A percentile compares a stretch with the other conserved stretches of the same genome.
These are phyloP conservation scores for Mellivora capensis DNA, from an alignment of 2,113 vertebrate genomes.

Conservation along the genomic window DNA sequence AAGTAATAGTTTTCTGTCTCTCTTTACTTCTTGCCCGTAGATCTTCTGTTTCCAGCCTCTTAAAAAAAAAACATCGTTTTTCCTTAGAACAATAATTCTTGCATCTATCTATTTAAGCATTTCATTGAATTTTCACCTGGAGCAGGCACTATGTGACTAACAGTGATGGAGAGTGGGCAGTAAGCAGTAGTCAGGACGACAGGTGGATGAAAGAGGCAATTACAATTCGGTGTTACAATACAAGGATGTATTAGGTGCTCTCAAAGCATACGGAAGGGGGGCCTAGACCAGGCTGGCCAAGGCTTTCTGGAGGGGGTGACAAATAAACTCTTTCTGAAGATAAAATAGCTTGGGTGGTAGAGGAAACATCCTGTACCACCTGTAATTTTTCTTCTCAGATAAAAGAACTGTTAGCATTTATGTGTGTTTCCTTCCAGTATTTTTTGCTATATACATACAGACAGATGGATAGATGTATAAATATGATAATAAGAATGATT, in stretches of 20 bases:
- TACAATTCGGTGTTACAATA: not conserved
- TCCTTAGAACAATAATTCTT: not conserved
- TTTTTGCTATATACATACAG: not conserved
- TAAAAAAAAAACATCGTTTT: not conserved
- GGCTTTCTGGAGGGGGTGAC: not conserved
- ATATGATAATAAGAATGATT: not conserved
- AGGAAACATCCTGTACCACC: not conserved
- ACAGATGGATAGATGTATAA: not conserved
- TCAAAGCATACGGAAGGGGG: not conserved
- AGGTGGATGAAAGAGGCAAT: not conserved
- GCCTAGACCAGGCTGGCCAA: not conserved
- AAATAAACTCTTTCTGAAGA: not conserved
- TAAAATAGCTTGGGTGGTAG: not conserved
- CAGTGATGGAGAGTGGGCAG: not conserved
- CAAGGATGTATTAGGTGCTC: not conserved
- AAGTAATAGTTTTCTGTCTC: conserved; percentile 7
- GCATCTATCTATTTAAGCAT: not conserved
- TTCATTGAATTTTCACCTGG: not conserved
- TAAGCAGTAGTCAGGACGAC: not conserved
- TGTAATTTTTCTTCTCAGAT: not conserved
- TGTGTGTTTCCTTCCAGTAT: not conserved
- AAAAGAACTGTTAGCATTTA: not conserved
- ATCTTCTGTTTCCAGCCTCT: conserved; percentile 18
- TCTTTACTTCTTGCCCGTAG: not conserved
- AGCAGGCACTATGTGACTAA: not conserved